Base-by-base conservation (phyloP, 2,888 invertebrate genomes). In the Metopia argyrocephala region DNA sequence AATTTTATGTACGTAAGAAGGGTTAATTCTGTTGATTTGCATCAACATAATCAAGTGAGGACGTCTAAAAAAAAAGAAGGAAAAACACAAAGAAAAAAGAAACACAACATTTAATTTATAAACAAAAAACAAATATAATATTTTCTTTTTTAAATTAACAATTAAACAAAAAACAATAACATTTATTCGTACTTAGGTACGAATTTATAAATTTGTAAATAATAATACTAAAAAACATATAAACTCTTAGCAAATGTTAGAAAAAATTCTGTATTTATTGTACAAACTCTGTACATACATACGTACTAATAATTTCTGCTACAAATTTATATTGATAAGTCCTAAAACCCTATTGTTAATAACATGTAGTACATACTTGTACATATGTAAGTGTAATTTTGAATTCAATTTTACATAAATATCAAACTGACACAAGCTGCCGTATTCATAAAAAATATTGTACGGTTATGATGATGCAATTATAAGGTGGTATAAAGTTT, bases 61-160 rank as follows among this genome's bases (percentile, higher is more conserved):
- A 87, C 85, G 89, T 88, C 89, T 89, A 90, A 85, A 89, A 90
- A 88, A 85, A 88, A 82, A 78, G 84, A 84, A 82, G 59, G 78
- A 64, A 66, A 76, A 62, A 74, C 68, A 78, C 70, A 76, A 83
- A n/a, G n/a, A n/a, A 82, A 83, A 82, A 78, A 78, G 71, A 78
- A 56, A 79, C 71, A 82, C 54, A 74, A 82, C 66, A 78, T 82
- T 83, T 66, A 66, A 74, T 62, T 79, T 62, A 59, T 68, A 21
- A 61, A 78, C 28, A 78, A 75, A 69, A 18, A 69, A 68, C n/a
- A 68, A n/a, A 21, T 61, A 48, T 56, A 78, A 65, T 38, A 48
- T 54, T 66, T 56, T 56, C 6, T 62, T 62, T 76, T 76, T n/a
- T n/a, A n/a, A n/a, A n/a, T n/a, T 75, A 74, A 70, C 80, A 56